phyloP scores from a whole-genome alignment of 1,140 invertebrate genomes.

The Ridgeia piscesae region DNA sequence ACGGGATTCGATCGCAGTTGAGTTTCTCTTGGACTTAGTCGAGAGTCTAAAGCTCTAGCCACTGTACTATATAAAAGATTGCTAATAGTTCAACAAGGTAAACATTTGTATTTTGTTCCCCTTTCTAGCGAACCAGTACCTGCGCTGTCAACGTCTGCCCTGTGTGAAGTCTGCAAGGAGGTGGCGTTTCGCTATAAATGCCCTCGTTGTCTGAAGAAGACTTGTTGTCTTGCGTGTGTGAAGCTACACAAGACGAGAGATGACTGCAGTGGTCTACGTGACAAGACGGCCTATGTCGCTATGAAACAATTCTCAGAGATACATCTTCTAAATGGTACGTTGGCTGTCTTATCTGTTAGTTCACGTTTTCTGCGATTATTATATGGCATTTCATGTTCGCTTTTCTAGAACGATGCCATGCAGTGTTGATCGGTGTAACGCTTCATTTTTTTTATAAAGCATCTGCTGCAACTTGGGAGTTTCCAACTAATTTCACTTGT shows the following conservation, averaged over 20 bases:
- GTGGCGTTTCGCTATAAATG: conserved; percentile 74
- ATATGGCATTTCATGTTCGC: neutral
- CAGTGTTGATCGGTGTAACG: neutral
- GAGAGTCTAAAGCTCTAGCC: too few relatives aligned
- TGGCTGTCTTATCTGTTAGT: too few relatives aligned
- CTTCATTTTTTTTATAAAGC: neutral
- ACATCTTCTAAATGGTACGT: conserved; percentile 51
- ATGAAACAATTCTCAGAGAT: conserved; percentile 47
- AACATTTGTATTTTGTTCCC: neutral
- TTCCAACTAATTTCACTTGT: neutral
- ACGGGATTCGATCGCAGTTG: too few relatives aligned
- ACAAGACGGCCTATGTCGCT: conserved; percentile 68
- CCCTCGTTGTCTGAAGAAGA: conserved; percentile 83
- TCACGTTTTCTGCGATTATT: too few relatives aligned
- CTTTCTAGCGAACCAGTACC: neutral
- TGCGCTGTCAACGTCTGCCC: conserved; percentile 16
- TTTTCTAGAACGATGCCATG: neutral
- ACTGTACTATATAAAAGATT: too few relatives aligned
- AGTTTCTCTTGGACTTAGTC: too few relatives aligned
- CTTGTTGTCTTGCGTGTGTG: conserved; percentile 78
- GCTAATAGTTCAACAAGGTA: neutral
- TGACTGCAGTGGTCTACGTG: conserved; percentile 76
- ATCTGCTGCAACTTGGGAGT: too few relatives aligned
- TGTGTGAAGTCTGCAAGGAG: conserved; percentile 40
- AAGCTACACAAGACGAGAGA: conserved; percentile 81